Conservation (phyloP, 2,888 invertebrate genomes). For the Rugalucina vietnamica region DNA sequence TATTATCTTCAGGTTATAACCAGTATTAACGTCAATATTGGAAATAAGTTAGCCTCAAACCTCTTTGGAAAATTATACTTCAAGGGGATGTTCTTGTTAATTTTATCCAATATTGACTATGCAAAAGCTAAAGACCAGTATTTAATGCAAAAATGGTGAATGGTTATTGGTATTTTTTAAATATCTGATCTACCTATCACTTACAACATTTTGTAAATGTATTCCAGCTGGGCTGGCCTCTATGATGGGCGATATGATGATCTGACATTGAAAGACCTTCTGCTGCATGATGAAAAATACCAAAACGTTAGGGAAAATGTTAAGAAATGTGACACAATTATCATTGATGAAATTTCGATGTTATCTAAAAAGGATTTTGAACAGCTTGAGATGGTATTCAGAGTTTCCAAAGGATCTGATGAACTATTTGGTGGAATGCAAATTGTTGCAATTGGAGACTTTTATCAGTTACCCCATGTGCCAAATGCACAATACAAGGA, state of each 20-base stretch:
- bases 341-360: not conserved
- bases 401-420: not conserved
- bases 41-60: too few species aligned
- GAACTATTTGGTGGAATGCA: not conserved
- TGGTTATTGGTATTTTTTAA: too few species aligned
- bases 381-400: not conserved
- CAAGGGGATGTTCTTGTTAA: too few species aligned
- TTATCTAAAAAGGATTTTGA: too few species aligned
- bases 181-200: too few species aligned
- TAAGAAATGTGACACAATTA: not conserved
- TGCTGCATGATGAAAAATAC: not conserved
- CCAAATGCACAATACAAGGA: not conserved
- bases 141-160: too few species aligned
- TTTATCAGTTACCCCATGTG: not conserved
- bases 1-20: too few species aligned
- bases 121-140: too few species aligned
- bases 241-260: not conserved
- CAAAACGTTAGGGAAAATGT: not conserved
- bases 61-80: too few species aligned
- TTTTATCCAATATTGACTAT: too few species aligned
- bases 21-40: too few species aligned
- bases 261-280: not conserved
- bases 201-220: too few species aligned
- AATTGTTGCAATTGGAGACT: not conserved
- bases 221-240: not conserved